phyloP scores from a whole-genome alignment of 2,113 vertebrate species.

The Charadrius vociferus region DNA sequence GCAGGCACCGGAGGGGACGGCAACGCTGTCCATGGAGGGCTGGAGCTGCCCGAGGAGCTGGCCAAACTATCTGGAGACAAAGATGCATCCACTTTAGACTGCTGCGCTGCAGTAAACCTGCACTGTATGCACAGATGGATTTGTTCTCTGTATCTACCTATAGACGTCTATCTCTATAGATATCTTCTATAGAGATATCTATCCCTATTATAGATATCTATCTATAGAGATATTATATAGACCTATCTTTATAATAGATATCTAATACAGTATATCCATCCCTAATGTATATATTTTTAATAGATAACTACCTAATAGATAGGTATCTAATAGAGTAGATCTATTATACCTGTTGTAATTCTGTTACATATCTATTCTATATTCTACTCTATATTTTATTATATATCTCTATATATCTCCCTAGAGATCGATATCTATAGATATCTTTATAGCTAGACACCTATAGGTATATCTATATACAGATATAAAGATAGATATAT shows the following conservation, averaged over 20 bases:
- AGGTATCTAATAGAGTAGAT: background rate
- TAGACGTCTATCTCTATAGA: background rate
- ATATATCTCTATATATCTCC: too few relatives aligned
- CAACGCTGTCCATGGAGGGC: accelerated
- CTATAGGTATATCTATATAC: background rate
- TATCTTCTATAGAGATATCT: background rate
- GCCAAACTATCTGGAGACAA: background rate
- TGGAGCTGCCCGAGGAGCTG: background rate
- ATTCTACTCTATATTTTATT: background rate
- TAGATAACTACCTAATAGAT: background rate
- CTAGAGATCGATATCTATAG: background rate
- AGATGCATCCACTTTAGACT: background rate
- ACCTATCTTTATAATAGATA: background rate
- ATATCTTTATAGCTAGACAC: background rate
- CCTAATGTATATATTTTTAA: background rate
- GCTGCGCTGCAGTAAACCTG: background rate
- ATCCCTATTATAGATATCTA: background rate
- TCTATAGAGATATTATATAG: background rate
- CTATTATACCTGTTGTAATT: background rate
- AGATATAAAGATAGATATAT: background rate
- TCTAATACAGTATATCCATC: background rate
- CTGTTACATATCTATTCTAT: background rate
- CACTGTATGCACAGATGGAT: background rate
- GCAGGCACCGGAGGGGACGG: background rate
- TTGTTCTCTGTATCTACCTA: background rate